phyloP scores from a whole-genome alignment of 2,797 vertebrate species.

The Poliocrania exsul region DNA sequence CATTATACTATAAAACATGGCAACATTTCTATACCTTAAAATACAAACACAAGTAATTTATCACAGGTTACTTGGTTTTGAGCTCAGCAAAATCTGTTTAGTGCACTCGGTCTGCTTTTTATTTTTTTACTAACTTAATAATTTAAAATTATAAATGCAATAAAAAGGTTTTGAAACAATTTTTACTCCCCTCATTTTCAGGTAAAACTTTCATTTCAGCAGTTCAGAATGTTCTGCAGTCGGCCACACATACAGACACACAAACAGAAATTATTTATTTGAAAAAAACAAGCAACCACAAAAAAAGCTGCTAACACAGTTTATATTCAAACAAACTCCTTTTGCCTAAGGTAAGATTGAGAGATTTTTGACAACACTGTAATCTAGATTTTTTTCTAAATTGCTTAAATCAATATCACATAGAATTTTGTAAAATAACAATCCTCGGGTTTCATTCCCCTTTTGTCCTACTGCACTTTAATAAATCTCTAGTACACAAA shows the following conservation, averaged over 20 bases:
- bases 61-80: not conserved
- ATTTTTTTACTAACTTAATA: not conserved
- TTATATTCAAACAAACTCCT: not conserved
- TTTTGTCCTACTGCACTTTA: not conserved
- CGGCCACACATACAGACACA: not conserved
- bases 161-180: not conserved
- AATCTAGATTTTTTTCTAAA: not conserved
- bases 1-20: not conserved
- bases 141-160: not conserved
- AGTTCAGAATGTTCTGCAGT: not conserved
- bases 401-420: not conserved
- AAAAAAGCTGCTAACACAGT: not conserved
- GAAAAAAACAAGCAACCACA: not conserved
- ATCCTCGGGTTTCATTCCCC: not conserved
- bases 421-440: not conserved
- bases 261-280: not conserved
- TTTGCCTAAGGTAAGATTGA: not conserved
- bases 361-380: not conserved
- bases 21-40: not conserved
- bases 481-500: not conserved
- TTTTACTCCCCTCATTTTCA: not conserved
- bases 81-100: not conserved
- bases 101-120: not conserved
- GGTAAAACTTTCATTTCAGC: not conserved
- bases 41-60: not conserved